A percentile compares a stretch with the other conserved stretches of the same genome.
phyloP scores from a whole-genome alignment of 2,888 invertebrate genomes.

The Nectonema munidae region DNA sequence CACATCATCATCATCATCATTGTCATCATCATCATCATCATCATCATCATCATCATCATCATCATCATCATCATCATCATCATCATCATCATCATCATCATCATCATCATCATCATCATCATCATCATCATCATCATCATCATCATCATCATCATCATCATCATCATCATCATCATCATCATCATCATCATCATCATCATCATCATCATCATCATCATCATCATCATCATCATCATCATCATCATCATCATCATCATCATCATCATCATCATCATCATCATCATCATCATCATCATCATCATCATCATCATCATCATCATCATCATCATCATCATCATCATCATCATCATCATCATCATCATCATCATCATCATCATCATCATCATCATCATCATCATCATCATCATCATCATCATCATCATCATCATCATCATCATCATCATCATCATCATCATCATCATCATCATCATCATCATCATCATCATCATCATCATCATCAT shows the following conservation, averaged over 20 bases:
- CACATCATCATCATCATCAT: neutral
- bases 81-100: neutral
- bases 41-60: conserved; percentile 7
- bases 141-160: neutral
- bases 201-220: neutral
- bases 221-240: neutral
- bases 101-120: neutral
- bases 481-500: neutral
- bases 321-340: neutral
- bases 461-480: neutral
- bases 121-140: neutral
- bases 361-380: neutral
- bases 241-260: neutral
- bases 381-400: neutral
- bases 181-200: neutral
- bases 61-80: conserved; percentile 1
- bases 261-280: neutral
- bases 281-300: neutral
- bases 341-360: neutral
- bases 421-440: neutral
- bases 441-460: neutral
- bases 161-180: neutral
- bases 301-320: neutral
- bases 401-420: neutral
- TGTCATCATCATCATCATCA: neutral